Percentiles rank a stretch among this genome's conserved stretches.
Evolutionary conservation across 2,888 invertebrate species (phyloP).

Genomic region (Phrixothrix hirtus): DNA sequence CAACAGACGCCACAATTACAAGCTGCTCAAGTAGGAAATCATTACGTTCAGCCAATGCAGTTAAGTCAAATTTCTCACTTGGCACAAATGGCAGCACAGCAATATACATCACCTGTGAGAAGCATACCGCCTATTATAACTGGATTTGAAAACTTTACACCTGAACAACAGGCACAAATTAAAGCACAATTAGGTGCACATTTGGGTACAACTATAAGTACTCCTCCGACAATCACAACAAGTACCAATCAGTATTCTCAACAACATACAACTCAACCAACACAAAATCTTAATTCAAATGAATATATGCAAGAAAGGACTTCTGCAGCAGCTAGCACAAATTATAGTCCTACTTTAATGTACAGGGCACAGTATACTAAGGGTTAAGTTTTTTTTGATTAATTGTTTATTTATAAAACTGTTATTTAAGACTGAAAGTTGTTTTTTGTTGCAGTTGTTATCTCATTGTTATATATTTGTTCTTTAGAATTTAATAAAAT

Average conservation of each 20-base stretch:
- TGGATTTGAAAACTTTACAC: slow-evolving; percentile 53
- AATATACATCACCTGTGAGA: slow-evolving; percentile 27
- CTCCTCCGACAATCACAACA: slow-evolving; percentile 6
- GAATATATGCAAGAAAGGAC: slow-evolving; percentile 24
- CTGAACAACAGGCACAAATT: slow-evolving; percentile 53
- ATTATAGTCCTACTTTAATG: slow-evolving; percentile 17
- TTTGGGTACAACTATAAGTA: slow-evolving; percentile 38
- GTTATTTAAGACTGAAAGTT: too few species aligned
- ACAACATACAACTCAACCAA: slow-evolving; percentile 9
- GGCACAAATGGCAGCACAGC: slow-evolving; percentile 41
- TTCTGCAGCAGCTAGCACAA: slow-evolving; percentile 5
- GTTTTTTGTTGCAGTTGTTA: too few species aligned
- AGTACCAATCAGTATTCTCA: slow-evolving; percentile 6
- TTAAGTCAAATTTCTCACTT: slow-evolving; percentile 40
- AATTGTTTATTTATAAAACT: too few species aligned
- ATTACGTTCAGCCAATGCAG: slow-evolving; percentile 19
- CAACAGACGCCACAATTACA: not conserved
- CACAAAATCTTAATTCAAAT: slow-evolving; percentile 15
- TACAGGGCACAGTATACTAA: slow-evolving; percentile 40
- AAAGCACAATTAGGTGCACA: slow-evolving; percentile 49
- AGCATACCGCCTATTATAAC: slow-evolving; percentile 51
- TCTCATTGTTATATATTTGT: too few species aligned
- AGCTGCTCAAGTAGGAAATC: not conserved
- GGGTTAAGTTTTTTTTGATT: slow-evolving; percentile 6
- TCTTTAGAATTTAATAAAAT: too few species aligned